Base-by-base conservation (phyloP, 2,888 invertebrate species). In the Drosophila leonis region DNA sequence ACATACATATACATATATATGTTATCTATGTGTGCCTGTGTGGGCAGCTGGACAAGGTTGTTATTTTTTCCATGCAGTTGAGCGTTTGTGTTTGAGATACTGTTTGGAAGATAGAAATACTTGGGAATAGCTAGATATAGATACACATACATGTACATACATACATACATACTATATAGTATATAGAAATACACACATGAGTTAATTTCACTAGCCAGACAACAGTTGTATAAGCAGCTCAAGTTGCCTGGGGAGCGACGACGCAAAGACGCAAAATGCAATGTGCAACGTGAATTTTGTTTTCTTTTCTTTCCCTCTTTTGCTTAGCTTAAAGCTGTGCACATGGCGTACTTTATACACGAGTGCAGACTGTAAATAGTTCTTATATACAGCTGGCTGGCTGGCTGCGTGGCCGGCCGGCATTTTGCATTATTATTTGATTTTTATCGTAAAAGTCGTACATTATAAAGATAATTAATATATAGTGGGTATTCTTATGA, bases 31-130 rank as follows among this genome's bases (percentile, higher is more conserved):
- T 46, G 10, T 55, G 12, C 18, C 27, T 49, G 41, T 48, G 20
- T 5, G 29, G 20, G 7, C 41, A 65, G 49, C 44, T 63, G 44
- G 60, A 41, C 56, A 76, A 68, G 74, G 68, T 65, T 75, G 39
- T 42, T 31, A 48, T 42, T 68, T 56, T 56, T 59, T 44, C 73
- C 37, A 57, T 31, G 51, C 49, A 56, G 31, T 46, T 60, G 31
- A 62, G 52, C 46, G 64, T 62, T 75, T 67, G 72, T 64, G 65
- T 72, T 68, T 55, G 39, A 73, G 69, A 72, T 74, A 69, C 60
- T 35, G 42, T 35, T 29, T 42, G 54, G 52, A 55, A 72, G 29
- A 54, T 56, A 41, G 51, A 24, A 61, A 29, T 39, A 44, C 44
- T 52, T 52, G 20, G 24, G 10, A 52, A 24, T 37, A 52, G 10